Evolutionary conservation across 2,888 invertebrate species (phyloP).

Genomic region (Linnaemya tessellans): DNA sequence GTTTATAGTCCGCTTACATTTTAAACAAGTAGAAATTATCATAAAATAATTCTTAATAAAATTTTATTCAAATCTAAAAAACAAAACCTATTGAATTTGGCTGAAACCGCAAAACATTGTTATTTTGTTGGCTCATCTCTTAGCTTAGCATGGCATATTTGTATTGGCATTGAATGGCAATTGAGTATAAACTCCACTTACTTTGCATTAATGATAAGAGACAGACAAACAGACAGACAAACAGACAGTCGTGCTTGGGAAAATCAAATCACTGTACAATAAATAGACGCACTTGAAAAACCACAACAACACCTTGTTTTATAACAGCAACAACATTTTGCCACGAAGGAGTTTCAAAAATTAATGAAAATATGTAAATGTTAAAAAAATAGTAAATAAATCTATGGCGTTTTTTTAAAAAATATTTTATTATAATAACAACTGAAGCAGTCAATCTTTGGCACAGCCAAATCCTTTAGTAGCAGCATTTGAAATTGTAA

Average conservation of each 20-base stretch:
- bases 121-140: conserved; percentile 7
- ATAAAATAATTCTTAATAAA: not conserved
- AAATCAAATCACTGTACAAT: conserved; percentile 31
- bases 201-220: conserved; percentile 16
- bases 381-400: too few species aligned
- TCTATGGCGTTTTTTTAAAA: too few species aligned
- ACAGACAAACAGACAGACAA: not conserved
- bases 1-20: not conserved
- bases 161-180: conserved; percentile 39
- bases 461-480: too few species aligned
- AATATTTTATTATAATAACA: too few species aligned
- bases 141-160: conserved; percentile 22
- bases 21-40: not conserved
- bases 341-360: not conserved
- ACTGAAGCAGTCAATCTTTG: too few species aligned
- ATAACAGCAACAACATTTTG: not conserved
- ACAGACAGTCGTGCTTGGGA: too few species aligned
- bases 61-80: conserved; percentile 10
- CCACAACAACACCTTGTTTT: not conserved
- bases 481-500: too few species aligned
- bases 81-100: conserved; percentile 23
- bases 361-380: too few species aligned
- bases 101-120: conserved; percentile 11
- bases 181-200: conserved; percentile 34
- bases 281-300: not conserved